phyloP scores from a whole-genome alignment of 2,113 vertebrate genomes.

The Taxidea taxus region DNA sequence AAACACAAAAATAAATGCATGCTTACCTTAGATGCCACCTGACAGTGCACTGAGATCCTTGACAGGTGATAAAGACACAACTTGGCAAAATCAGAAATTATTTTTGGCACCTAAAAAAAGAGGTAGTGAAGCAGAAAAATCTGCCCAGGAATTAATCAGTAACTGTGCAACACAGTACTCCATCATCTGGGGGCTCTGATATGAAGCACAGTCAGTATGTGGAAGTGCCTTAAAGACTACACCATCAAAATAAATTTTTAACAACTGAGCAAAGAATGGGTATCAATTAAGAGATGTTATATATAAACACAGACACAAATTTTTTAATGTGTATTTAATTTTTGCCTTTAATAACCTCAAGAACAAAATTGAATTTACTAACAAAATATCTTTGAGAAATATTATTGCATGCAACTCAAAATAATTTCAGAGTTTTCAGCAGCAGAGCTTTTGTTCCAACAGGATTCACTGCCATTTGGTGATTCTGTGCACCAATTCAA shows the following conservation, averaged over 20 bases:
- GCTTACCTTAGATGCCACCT: background rate
- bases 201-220: background rate
- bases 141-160: conserved; percentile 47
- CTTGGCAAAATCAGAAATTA: conserved; percentile 64
- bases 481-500: background rate
- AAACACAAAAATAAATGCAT: background rate
- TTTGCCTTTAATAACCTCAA: background rate
- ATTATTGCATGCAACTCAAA: background rate
- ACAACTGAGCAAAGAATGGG: background rate
- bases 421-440: background rate
- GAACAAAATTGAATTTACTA: background rate
- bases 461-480: background rate
- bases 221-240: background rate
- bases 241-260: background rate
- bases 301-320: background rate
- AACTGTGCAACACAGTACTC: background rate
- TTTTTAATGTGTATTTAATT: background rate
- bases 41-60: background rate
- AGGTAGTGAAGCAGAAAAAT: conserved; percentile 57
- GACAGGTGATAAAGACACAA: conserved; percentile 67
- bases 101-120: conserved; percentile 55
- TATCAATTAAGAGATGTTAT: background rate
- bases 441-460: background rate
- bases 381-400: background rate
- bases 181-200: background rate